Percentiles rank a stretch among this genome's conserved stretches.
phyloP scores from a whole-genome alignment of 2,888 invertebrate genomes.

The Itoplectis maculator region DNA sequence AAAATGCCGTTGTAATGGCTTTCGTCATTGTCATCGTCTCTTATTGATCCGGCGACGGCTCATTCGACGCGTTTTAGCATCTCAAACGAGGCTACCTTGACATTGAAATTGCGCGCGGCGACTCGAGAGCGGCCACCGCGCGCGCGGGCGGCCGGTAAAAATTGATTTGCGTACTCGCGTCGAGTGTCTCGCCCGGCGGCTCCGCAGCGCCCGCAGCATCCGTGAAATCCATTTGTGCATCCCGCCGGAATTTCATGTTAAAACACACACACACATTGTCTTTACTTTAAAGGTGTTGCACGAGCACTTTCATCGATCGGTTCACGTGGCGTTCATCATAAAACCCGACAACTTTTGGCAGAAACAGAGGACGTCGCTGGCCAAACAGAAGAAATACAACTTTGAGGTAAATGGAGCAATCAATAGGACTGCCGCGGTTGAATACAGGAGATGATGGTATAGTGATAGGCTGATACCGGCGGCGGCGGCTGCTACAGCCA shows the following conservation, averaged over 20 bases:
- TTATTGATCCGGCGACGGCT: no score
- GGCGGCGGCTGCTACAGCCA: neutral
- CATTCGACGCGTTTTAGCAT: no score
- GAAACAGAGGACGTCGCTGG: constrained; percentile 98
- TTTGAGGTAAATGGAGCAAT: constrained; percentile 92
- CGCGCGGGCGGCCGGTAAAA: no score
- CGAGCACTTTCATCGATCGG: constrained; percentile 97
- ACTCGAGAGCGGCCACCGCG: no score
- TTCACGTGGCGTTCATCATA: constrained; percentile 98
- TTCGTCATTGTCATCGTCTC: no score
- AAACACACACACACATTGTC: constrained; percentile 7
- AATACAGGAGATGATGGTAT: constrained; percentile 71
- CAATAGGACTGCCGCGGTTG: constrained; percentile 74
- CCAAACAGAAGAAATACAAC: constrained; percentile 99
- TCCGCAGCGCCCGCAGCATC: constrained; percentile 20
- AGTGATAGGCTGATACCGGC: constrained; percentile 70
- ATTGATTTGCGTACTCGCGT: no score
- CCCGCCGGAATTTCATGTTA: neutral
- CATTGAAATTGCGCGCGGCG: no score
- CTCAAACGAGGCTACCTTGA: no score
- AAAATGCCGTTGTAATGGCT: no score
- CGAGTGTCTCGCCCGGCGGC: no score
- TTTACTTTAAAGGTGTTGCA: constrained; percentile 88
- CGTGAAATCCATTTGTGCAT: neutral
- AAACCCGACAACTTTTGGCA: constrained; percentile 99